phyloP scores from a whole-genome alignment of 1,140 invertebrate species.

The Babylonia areolata region DNA sequence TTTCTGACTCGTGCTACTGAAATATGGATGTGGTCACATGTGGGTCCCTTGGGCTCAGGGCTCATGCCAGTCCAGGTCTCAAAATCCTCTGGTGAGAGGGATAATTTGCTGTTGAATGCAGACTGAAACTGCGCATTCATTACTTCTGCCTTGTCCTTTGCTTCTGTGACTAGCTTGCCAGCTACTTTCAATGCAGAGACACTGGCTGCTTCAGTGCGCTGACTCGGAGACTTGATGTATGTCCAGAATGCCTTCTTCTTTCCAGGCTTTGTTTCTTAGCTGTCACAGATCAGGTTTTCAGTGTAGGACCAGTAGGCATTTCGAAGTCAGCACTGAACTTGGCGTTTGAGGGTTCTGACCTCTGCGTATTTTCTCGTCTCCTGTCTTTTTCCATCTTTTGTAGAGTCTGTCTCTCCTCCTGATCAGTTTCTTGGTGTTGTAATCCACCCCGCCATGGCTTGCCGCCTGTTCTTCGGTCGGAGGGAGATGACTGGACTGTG shows the following conservation, averaged over 20 bases:
- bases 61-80: not conserved
- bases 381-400: not conserved
- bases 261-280: not conserved
- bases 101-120: not conserved
- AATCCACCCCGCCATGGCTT: not conserved
- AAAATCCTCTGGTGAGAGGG: not conserved
- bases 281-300: not conserved
- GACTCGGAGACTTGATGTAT: not conserved
- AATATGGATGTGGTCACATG: not conserved
- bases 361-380: not conserved
- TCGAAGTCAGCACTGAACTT: not conserved
- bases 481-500: not conserved
- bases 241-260: not conserved
- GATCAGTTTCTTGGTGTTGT: not conserved
- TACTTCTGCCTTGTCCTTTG: not conserved
- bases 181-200: not conserved
- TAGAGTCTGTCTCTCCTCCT: not conserved
- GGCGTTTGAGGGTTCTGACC: not conserved
- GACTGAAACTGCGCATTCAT: not conserved
- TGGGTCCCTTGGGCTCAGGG: not conserved
- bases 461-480: not conserved
- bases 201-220: not conserved
- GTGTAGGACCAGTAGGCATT: not conserved
- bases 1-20: not conserved
- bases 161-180: not conserved